Conservation (phyloP, 2,797 vertebrate genomes). For the Glyptemys insculpta region DNA sequence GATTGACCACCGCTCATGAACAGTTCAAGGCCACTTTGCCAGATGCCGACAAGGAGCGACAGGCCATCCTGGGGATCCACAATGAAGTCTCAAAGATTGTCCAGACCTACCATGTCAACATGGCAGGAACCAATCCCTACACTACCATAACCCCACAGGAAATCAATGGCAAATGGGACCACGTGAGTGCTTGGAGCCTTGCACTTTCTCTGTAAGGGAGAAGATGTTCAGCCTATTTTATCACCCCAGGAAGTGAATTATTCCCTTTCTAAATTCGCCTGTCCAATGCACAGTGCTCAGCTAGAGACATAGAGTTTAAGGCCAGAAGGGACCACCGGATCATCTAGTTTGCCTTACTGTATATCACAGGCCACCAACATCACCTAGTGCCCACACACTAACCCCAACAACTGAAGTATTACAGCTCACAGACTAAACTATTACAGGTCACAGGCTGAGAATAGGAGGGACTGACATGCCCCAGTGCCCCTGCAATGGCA, state of each 20-base stretch:
- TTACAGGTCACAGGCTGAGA: background rate
- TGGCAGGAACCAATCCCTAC: slow-evolving; percentile 95
- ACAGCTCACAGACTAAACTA: background rate
- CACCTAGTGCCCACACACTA: background rate
- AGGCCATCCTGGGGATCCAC: slow-evolving; percentile 97
- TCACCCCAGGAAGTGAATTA: background rate
- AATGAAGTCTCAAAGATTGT: slow-evolving; percentile 98
- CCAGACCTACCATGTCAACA: slow-evolving; percentile 98
- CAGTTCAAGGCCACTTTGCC: slow-evolving; percentile 98
- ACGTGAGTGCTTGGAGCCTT: slow-evolving; percentile 84
- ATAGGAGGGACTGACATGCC: background rate
- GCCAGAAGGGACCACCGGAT: background rate
- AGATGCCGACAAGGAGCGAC: slow-evolving; percentile 95
- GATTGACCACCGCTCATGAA: slow-evolving; percentile 95
- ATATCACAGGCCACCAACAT: background rate
- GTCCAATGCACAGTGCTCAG: background rate
- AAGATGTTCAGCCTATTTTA: background rate
- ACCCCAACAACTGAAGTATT: background rate
- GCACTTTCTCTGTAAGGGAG: background rate
- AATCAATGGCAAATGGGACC: slow-evolving; percentile 98
- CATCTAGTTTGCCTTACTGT: background rate
- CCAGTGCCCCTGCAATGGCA: background rate
- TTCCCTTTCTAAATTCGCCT: slow-evolving; percentile 3
- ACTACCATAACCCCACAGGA: slow-evolving; percentile 96
- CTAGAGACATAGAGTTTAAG: background rate